phyloP scores from a whole-genome alignment of 2,797 vertebrate species.

The Rallus crepitans region DNA sequence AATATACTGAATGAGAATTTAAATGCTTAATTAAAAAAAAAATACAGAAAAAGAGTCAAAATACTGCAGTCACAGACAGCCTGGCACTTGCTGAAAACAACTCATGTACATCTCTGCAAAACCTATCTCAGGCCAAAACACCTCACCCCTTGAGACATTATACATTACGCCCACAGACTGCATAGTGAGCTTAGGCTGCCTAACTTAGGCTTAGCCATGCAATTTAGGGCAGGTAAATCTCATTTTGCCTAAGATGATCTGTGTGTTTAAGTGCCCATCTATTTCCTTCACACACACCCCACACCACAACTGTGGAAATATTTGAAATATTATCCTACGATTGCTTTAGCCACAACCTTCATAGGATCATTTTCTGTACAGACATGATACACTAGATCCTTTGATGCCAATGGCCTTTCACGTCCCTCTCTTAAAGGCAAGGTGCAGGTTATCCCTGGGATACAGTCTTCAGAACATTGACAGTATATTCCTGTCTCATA shows the following conservation, averaged over 20 bases:
- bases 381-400: not conserved
- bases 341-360: not conserved
- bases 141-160: not conserved
- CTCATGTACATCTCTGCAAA: not conserved
- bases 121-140: not conserved
- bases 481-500: not conserved
- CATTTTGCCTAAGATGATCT: not conserved
- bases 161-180: not conserved
- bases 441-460: not conserved
- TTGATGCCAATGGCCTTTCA: not conserved
- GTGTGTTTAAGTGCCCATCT: not conserved
- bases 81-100: not conserved
- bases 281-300: not conserved
- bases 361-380: not conserved
- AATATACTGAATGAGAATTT: not conserved
- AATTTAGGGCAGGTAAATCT: conserved; percentile 19
- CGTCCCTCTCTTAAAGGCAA: not conserved
- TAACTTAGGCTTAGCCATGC: not conserved
- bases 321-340: not conserved
- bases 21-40: not conserved
- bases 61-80: not conserved
- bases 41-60: not conserved
- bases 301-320: not conserved
- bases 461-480: not conserved
- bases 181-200: not conserved